Percentiles rank a stretch among this genome's conserved stretches.
Evolutionary conservation across 2,797 vertebrate species (phyloP).

Genomic region (Acanthornis magna): DNA sequence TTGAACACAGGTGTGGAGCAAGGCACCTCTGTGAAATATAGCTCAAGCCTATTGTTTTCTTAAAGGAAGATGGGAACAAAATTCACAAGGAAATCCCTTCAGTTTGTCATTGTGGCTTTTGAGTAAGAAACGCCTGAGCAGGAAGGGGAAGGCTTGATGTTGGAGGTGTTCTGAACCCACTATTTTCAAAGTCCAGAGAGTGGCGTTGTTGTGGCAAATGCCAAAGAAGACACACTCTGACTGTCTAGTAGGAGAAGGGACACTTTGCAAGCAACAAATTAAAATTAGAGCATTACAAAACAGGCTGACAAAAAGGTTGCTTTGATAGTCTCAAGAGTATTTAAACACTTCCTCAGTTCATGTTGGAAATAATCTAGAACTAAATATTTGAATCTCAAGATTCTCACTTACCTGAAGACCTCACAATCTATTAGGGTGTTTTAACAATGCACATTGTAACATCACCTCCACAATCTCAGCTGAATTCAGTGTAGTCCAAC

Average conservation of each 20-base stretch:
- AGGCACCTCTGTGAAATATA: background rate
- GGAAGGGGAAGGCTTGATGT: background rate
- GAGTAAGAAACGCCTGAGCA: background rate
- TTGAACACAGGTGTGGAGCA: background rate
- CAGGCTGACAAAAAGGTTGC: background rate
- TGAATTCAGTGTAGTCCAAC: background rate
- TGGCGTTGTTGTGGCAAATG: background rate
- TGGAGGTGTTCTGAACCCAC: background rate
- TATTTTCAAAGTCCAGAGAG: background rate
- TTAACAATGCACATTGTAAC: background rate
- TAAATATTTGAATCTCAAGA: background rate
- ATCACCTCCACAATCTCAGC: background rate
- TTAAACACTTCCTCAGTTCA: background rate
- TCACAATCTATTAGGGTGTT: background rate
- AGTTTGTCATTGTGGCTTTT: rapidly evolving
- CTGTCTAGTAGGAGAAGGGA: background rate
- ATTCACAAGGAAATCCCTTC: background rate
- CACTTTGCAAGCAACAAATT: background rate
- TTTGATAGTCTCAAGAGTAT: background rate
- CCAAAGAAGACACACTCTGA: background rate
- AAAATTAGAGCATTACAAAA: background rate
- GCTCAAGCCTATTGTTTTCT: background rate
- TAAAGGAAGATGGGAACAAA: background rate
- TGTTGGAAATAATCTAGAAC: background rate
- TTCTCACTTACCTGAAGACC: background rate